Evolutionary conservation across 2,113 vertebrate species (phyloP).

Genomic region (Erinaceus europaeus): DNA sequence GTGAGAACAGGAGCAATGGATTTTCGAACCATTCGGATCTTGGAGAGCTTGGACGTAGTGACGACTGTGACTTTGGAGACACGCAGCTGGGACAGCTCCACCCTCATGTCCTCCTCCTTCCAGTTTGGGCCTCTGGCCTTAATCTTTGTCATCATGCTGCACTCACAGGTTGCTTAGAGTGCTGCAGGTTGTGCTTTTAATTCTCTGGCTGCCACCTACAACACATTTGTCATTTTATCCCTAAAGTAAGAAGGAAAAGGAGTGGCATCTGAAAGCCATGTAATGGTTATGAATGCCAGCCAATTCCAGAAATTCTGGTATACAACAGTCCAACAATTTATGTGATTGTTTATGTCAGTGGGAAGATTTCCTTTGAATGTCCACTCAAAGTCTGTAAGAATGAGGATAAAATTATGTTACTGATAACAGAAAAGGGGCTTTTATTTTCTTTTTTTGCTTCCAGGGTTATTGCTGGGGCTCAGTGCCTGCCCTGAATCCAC

Average conservation of each 20-base stretch:
- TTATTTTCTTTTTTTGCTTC: neutral
- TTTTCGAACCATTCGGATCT: too few species aligned
- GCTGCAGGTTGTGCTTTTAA: constrained; percentile 43
- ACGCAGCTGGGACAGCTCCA: too few species aligned
- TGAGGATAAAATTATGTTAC: neutral
- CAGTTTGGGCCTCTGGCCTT: too few species aligned
- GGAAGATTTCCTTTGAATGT: neutral
- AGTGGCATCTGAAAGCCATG: constrained; percentile 11
- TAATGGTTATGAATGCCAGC: neutral
- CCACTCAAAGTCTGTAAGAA: neutral
- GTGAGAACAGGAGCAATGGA: too few species aligned
- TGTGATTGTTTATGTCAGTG: neutral
- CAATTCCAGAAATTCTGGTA: neutral
- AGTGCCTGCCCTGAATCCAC: too few species aligned
- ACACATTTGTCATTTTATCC: constrained; percentile 45
- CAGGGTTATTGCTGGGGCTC: too few species aligned
- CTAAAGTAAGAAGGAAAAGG: constrained; percentile 25
- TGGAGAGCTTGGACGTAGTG: too few species aligned
- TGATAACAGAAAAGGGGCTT: neutral
- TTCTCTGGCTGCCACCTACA: constrained; percentile 47
- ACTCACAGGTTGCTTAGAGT: too few species aligned
- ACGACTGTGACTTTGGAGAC: too few species aligned
- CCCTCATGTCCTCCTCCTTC: too few species aligned
- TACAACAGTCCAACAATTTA: neutral
- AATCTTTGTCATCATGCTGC: too few species aligned